A percentile compares a stretch with the other conserved stretches of the same genome.
These are phyloP conservation scores for Tribolium castaneum DNA, from an alignment of 1,140 invertebrate species.

Conservation along the genomic window DNA sequence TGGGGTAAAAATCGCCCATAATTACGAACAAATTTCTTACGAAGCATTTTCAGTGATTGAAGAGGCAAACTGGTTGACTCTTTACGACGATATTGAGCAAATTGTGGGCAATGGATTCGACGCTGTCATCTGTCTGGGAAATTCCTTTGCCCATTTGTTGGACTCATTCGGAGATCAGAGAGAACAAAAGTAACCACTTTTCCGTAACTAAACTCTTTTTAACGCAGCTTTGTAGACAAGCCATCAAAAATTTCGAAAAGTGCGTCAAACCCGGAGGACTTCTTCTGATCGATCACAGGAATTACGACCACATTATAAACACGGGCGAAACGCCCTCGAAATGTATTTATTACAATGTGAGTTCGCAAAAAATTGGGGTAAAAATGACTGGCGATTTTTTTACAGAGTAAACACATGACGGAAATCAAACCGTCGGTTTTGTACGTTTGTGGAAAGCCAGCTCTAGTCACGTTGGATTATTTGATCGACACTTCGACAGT, in stretches of 20 bases:
- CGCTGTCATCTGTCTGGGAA: slow-evolving; percentile 87
- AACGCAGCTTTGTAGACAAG: slow-evolving; percentile 63
- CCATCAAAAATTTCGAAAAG: slow-evolving; percentile 81
- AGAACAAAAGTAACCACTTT: slow-evolving; percentile 73
- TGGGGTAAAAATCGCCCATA: slow-evolving; percentile 74
- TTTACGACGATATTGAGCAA: slow-evolving; percentile 75
- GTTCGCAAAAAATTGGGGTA: slow-evolving; percentile 55
- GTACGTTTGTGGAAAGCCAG: slow-evolving; percentile 77
- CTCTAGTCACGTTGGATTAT: slow-evolving; percentile 84
- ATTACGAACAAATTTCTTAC: background rate
- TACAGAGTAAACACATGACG: slow-evolving; percentile 80
- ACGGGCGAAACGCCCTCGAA: slow-evolving; percentile 79
- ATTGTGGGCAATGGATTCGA: slow-evolving; percentile 76
- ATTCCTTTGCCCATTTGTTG: slow-evolving; percentile 89
- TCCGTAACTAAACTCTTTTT: background rate
- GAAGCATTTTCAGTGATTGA: slow-evolving; percentile 74
- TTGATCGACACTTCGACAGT: slow-evolving; percentile 68
- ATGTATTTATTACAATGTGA: slow-evolving; percentile 90
- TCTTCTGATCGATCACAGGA: slow-evolving; percentile 87
- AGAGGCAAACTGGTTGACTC: slow-evolving; percentile 83
- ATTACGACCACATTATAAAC: slow-evolving; percentile 85
- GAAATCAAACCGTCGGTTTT: slow-evolving; percentile 87
- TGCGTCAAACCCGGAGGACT: slow-evolving; percentile 88
- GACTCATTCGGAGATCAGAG: slow-evolving; percentile 81
- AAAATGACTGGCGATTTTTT: slow-evolving; percentile 14